Percentiles rank a stretch among this genome's conserved stretches.
phyloP scores from a whole-genome alignment of 2,113 vertebrate genomes.

The Cebus imitator region DNA sequence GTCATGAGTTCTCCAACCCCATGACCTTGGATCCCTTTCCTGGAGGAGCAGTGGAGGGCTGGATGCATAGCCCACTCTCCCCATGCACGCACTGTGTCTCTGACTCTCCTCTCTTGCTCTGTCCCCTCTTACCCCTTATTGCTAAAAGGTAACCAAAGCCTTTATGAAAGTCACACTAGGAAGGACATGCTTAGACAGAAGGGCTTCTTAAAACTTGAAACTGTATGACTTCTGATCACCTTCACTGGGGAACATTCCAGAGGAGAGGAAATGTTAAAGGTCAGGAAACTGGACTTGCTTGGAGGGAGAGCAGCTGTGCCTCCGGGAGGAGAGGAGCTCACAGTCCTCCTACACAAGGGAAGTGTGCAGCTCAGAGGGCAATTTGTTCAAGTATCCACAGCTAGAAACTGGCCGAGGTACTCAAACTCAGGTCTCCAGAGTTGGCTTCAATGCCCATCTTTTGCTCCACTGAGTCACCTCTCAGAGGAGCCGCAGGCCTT shows the following conservation, averaged over 20 bases:
- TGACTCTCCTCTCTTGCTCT: too few species aligned
- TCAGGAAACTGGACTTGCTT: not conserved
- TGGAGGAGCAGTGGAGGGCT: not conserved
- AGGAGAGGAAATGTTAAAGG: not conserved
- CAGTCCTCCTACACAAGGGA: not conserved
- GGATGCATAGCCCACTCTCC: fast-evolving
- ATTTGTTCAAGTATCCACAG: too few species aligned
- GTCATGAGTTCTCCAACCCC: not conserved
- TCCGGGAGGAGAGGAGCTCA: not conserved
- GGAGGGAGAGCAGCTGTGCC: not conserved
- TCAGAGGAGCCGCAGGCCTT: not conserved
- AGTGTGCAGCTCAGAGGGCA: not conserved
- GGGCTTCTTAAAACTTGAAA: not conserved
- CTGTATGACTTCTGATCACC: not conserved
- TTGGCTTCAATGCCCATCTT: not conserved
- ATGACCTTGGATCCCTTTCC: not conserved
- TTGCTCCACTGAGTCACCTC: not conserved
- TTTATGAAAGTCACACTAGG: not conserved
- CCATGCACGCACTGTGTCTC: not conserved
- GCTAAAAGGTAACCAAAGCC: not conserved
- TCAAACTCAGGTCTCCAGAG: not conserved
- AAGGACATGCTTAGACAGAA: not conserved
- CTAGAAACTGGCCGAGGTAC: not conserved
- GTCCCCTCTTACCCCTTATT: not conserved
- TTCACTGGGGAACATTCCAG: not conserved